Evolutionary conservation across 2,888 invertebrate genomes (phyloP), one percentile per base, ranked within the genome.

Genomic region (Netelia inedita): DNA sequence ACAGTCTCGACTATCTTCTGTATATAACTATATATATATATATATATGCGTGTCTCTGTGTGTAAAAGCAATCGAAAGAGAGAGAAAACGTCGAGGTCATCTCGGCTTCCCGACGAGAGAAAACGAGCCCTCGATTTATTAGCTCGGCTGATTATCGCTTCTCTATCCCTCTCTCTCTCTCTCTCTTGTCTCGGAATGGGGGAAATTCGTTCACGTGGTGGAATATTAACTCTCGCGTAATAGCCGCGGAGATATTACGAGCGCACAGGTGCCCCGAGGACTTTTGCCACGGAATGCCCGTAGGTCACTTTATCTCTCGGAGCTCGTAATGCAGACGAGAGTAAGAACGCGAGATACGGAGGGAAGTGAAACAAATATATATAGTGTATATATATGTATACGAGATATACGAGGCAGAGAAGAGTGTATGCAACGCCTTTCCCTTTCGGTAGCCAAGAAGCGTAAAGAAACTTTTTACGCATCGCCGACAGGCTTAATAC

Each of bases 381-480:
- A 19, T 53, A 46, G 68, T 55, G 11, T 43, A 63, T 35, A 28
- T 23, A 71, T 21, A 50, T 21, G 50, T 41, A 72, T 53, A 41
- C 61, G 43, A n/a, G 57, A 19, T 21, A 35, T 11, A 50, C 28
- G 50, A 41, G 28, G 57, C 57, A 41, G 41, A 65, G 63, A 74
- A 83, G 79, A 71, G 82, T 82, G 72, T 53, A 68, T 65, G 68
- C 86, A 86, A 85, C 85, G 88, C 88, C 89, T 90, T 90, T 91
- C 89, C 87, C 89, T 91, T 89, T 90, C 89, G 87, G 87, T 87
- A 87, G 85, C 84, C 86, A 84, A 84, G 79, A 86, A 82, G 87
- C 88, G 86, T 88, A 88, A 88, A 88, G 14, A 66, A 72, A 84
- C 89, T 88, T 90, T 90, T 90, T 89, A 89, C 85, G 85, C 83